A percentile compares a stretch with the other conserved stretches of the same genome.
Evolutionary conservation across 2,888 invertebrate genomes (phyloP).

Genomic region (Drosophila suboccidentalis): DNA sequence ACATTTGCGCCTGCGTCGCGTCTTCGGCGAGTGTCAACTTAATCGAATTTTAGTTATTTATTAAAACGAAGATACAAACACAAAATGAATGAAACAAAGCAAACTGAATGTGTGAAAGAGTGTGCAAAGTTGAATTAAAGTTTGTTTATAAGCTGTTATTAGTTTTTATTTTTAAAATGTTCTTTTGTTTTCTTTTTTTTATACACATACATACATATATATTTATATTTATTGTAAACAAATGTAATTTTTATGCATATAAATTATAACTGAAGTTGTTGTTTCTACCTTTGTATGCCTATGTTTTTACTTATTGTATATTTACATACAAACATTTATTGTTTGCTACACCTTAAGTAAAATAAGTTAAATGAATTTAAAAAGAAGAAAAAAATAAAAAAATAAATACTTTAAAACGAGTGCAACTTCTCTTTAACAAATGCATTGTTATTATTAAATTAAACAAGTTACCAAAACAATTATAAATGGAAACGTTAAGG

Average conservation of each 20-base stretch:
- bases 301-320: constrained; percentile 57
- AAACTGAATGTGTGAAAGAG: constrained; percentile 33
- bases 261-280: constrained; percentile 68
- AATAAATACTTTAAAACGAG: constrained; percentile 29
- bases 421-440: constrained; percentile 70
- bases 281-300: constrained; percentile 65
- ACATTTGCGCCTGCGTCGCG: constrained; percentile 62
- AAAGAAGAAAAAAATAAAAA: constrained; percentile 43
- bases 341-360: constrained; percentile 75
- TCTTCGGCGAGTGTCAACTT: constrained; percentile 43
- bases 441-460: constrained; percentile 50
- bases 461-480: constrained; percentile 36
- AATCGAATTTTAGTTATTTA: constrained; percentile 74
- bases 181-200: constrained; percentile 34
- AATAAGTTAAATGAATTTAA: constrained; percentile 73
- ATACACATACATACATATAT: constrained; percentile 12
- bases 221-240: constrained; percentile 69
- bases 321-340: constrained; percentile 55
- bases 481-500: constrained; percentile 21
- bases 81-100: constrained; percentile 19
- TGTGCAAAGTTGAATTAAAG: constrained; percentile 27
- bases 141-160: constrained; percentile 60
- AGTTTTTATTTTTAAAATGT: constrained; percentile 40
- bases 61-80: constrained; percentile 33
- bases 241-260: constrained; percentile 65